Evolutionary conservation across 2,113 vertebrate species (phyloP).

Genomic region (Amazona guildingii): DNA sequence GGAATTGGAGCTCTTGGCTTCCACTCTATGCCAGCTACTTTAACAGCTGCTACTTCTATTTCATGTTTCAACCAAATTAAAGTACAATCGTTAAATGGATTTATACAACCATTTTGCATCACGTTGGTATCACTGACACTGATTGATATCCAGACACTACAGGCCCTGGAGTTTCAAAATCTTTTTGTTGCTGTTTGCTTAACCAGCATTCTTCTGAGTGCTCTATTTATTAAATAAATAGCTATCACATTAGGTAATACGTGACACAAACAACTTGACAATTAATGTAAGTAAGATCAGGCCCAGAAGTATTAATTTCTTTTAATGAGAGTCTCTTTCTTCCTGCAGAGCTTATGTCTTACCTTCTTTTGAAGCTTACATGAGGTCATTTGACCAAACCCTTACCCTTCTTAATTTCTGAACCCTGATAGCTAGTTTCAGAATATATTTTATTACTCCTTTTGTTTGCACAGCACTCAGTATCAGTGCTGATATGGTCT

Average conservation of each 20-base stretch:
- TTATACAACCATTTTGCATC: neutral
- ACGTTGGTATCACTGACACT: neutral
- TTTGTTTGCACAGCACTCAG: slow-evolving; percentile 26
- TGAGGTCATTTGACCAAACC: slow-evolving; percentile 26
- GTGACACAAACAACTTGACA: neutral
- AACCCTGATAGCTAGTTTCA: slow-evolving; percentile 52
- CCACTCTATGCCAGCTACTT: neutral
- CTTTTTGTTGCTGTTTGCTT: neutral
- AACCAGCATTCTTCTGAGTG: neutral
- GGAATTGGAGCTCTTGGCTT: neutral
- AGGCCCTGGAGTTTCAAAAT: neutral
- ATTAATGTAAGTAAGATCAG: neutral
- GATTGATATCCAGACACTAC: neutral
- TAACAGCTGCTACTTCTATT: neutral
- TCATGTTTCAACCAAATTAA: neutral
- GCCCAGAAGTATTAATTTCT: neutral
- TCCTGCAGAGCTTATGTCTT: neutral
- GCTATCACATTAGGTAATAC: neutral
- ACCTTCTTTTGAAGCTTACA: neutral
- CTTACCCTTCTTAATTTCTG: slow-evolving; percentile 47
- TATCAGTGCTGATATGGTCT: neutral
- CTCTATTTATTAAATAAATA: neutral
- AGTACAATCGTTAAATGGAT: neutral
- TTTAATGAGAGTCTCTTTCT: neutral
- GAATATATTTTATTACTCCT: slow-evolving; percentile 34